These are phyloP conservation scores for Lasius platythorax DNA, from an alignment of 2,888 invertebrate species.

Conservation along the genomic window DNA sequence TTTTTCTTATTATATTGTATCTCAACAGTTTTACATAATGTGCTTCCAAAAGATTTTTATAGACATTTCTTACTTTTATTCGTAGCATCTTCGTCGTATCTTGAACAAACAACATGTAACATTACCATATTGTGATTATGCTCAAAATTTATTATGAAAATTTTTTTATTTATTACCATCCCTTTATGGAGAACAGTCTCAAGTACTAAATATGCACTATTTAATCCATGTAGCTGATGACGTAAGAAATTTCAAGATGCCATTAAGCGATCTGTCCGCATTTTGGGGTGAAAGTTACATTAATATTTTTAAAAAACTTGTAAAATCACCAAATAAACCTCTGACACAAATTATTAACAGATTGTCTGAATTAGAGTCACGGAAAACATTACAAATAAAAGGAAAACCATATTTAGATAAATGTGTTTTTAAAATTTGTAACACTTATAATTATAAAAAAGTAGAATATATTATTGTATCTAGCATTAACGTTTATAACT, in stretches of 20 bases:
- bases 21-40: not conserved
- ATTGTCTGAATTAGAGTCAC: not conserved
- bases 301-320: not conserved
- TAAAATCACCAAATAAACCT: conserved; percentile 8
- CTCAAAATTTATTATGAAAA: not conserved
- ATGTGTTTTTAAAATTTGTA: not conserved
- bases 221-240: conserved; percentile 20
- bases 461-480: not conserved
- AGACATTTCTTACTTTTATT: conserved; percentile 3
- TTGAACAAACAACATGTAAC: not conserved
- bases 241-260: not conserved
- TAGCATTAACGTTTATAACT: not conserved
- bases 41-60: not conserved
- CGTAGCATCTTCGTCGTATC: not conserved
- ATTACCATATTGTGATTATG: not conserved
- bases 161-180: conserved; percentile 15
- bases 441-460: not conserved
- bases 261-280: not conserved
- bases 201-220: not conserved
- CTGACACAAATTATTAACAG: not conserved
- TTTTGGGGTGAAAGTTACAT: conserved; percentile 14
- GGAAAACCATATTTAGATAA: not conserved
- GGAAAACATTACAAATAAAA: not conserved
- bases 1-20: not conserved
- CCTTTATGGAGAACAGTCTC: not conserved